Evolutionary conservation across 2,888 invertebrate species (phyloP).

Genomic region (Chrysina gloriosa): DNA sequence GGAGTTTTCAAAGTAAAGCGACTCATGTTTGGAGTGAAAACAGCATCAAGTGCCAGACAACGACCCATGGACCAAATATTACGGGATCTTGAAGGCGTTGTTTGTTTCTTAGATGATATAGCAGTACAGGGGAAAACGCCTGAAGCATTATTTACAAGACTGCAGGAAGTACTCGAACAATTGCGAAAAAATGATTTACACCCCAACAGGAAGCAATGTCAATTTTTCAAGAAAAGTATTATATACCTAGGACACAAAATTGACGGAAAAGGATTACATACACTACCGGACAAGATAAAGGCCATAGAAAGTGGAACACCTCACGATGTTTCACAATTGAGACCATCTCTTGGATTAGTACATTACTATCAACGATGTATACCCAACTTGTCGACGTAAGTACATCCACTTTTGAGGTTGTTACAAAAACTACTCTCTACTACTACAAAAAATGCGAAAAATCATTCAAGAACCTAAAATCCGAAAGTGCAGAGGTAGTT

Average conservation of each 20-base stretch:
- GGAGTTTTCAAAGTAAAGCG: constrained; percentile 54
- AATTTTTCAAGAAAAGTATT: constrained; percentile 46
- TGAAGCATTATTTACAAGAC: constrained; percentile 38
- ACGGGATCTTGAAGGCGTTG: constrained; percentile 50
- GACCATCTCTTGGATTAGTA: constrained; percentile 45
- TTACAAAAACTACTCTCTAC: constrained; percentile 5
- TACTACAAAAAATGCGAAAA: constrained; percentile 24
- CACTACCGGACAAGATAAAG: constrained; percentile 33
- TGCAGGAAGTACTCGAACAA: constrained; percentile 43
- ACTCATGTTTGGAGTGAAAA: constrained; percentile 54
- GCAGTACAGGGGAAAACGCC: constrained; percentile 47
- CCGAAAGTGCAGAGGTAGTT: constrained; percentile 15
- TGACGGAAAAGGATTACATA: constrained; percentile 34
- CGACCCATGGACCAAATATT: constrained; percentile 55
- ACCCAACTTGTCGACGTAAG: constrained; percentile 15
- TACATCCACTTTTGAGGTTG: constrained; percentile 34
- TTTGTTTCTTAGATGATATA: constrained; percentile 57
- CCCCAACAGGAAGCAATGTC: constrained; percentile 47
- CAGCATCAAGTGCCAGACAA: constrained; percentile 54
- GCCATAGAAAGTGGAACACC: constrained; percentile 41
- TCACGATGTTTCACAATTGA: constrained; percentile 42
- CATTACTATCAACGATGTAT: constrained; percentile 48
- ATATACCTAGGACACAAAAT: constrained; percentile 49
- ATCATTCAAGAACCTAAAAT: constrained; percentile 33
- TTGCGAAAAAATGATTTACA: constrained; percentile 30